phyloP scores from a whole-genome alignment of 2,797 vertebrate genomes.

The Anas acuta region DNA sequence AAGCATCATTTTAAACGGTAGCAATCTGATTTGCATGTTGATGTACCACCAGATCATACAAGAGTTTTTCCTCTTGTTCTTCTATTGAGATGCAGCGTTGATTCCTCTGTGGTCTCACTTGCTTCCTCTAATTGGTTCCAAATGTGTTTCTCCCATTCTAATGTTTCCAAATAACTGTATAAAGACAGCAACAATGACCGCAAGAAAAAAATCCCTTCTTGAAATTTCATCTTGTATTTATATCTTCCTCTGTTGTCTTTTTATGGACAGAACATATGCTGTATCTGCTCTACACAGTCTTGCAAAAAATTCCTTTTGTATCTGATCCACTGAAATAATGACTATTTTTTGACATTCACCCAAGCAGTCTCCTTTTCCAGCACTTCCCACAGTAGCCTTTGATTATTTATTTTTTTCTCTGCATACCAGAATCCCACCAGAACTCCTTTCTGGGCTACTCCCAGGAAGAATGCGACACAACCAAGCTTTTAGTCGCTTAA shows the following conservation, averaged over 20 bases:
- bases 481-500: neutral
- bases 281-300: neutral
- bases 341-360: neutral
- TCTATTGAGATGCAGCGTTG: neutral
- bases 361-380: neutral
- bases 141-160: neutral
- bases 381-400: rapidly evolving
- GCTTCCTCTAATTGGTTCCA: neutral
- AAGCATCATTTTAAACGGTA: neutral
- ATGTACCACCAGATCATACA: neutral
- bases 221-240: neutral
- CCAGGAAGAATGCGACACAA: neutral
- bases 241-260: neutral
- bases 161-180: neutral
- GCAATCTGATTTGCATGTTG: neutral
- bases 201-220: neutral
- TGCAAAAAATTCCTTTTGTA: neutral
- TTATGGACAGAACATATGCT: neutral
- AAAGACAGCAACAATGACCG: neutral
- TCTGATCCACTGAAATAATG: neutral
- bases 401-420: neutral
- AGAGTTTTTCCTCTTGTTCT: neutral
- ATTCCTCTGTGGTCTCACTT: neutral
- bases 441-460: neutral
- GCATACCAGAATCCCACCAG: neutral